phyloP scores from a whole-genome alignment of 2,113 vertebrate genomes.

The Poeciliopsis occidentalis region DNA sequence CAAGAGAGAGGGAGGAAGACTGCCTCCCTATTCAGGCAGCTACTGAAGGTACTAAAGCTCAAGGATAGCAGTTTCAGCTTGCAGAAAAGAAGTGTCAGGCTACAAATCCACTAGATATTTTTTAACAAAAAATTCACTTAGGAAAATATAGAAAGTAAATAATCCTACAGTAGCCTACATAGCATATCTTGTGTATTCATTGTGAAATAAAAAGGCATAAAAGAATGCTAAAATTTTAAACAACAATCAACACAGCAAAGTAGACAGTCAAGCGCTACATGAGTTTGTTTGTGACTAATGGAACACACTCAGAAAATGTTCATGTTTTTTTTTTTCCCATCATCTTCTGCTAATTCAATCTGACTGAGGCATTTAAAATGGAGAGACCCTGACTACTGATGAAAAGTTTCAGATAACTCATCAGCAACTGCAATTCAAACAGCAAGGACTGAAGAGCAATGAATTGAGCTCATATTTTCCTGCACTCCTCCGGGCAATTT shows the following conservation, averaged over 20 bases:
- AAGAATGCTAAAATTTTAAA: background rate
- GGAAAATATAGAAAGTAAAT: background rate
- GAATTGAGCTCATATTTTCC: conserved; percentile 6
- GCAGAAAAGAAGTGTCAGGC: conserved; percentile 46
- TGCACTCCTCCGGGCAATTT: conserved; percentile 15
- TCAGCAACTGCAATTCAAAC: conserved; percentile 17
- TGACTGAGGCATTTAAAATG: conserved; percentile 8
- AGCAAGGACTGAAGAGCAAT: conserved; percentile 23
- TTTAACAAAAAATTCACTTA: conserved; percentile 24
- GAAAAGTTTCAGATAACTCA: conserved; percentile 28
- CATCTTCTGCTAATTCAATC: conserved; percentile 21
- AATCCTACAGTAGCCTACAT: background rate
- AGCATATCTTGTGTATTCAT: background rate
- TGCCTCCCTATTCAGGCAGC: conserved; percentile 62
- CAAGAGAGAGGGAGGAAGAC: conserved; percentile 60
- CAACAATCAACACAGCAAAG: background rate
- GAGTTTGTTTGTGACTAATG: conserved; percentile 7
- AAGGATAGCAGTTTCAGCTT: conserved; percentile 69
- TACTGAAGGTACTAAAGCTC: conserved; percentile 63
- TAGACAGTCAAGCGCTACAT: background rate
- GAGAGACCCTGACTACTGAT: conserved; percentile 45
- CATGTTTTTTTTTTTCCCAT: background rate
- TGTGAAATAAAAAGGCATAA: background rate
- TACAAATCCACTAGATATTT: conserved; percentile 24
- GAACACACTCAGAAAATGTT: background rate